Percentiles rank a stretch among this genome's conserved stretches.
These are phyloP conservation scores for Drosophila yooni DNA, from an alignment of 2,888 invertebrate species.

Conservation along the genomic window DNA sequence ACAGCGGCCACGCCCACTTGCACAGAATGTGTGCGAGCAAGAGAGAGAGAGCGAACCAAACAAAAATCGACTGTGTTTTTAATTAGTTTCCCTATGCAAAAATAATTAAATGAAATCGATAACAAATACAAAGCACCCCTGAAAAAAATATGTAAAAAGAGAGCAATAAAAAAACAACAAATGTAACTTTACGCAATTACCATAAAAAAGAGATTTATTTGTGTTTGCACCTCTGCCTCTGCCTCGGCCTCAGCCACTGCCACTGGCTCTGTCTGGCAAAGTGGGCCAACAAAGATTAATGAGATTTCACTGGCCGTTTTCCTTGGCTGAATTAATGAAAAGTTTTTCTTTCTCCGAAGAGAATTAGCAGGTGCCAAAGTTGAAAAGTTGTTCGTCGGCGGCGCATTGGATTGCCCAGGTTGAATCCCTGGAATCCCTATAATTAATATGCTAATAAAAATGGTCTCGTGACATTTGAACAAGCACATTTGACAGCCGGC, in stretches of 20 bases:
- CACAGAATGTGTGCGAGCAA: too few relatives aligned
- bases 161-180: constrained; percentile 39
- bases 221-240: constrained; percentile 60
- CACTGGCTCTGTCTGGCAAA: not conserved
- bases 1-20: constrained; percentile 18
- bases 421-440: constrained; percentile 23
- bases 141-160: constrained; percentile 24
- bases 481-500: constrained; percentile 51
- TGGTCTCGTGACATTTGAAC: constrained; percentile 60
- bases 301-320: constrained; percentile 45
- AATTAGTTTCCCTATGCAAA: constrained; percentile 53
- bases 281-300: constrained; percentile 66
- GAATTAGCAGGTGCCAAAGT: constrained; percentile 70
- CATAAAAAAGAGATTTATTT: constrained; percentile 82
- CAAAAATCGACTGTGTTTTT: constrained; percentile 29
- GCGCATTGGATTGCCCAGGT: constrained; percentile 65
- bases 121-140: constrained; percentile 43
- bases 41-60: not conserved
- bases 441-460: constrained; percentile 80
- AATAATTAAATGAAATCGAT: constrained; percentile 74
- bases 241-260: not conserved
- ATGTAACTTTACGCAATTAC: constrained; percentile 72
- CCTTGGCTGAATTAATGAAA: constrained; percentile 26
- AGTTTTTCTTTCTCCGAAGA: constrained; percentile 23
- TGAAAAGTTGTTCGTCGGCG: constrained; percentile 30